Evolutionary conservation across 1,140 invertebrate genomes (phyloP).

Genomic region (Saxidomus purpurata): DNA sequence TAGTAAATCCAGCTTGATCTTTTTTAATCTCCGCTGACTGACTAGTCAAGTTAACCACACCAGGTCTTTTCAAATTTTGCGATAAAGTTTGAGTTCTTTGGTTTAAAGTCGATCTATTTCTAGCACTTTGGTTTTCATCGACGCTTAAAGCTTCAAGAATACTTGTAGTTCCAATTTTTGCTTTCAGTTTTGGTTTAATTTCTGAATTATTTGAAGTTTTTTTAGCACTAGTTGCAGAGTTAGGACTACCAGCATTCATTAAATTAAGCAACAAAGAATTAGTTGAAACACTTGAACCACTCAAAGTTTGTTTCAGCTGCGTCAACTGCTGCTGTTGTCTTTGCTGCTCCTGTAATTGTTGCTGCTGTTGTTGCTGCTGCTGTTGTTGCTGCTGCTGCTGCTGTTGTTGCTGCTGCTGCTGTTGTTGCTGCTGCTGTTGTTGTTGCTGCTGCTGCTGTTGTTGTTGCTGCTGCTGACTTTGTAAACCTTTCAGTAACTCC

Average conservation of each 20-base stretch:
- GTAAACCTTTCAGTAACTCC: neutral
- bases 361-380: neutral
- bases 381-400: neutral
- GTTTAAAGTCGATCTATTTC: neutral
- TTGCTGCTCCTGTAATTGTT: neutral
- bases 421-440: too few species aligned
- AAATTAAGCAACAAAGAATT: constrained; percentile 63
- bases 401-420: neutral
- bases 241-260: constrained; percentile 53
- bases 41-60: neutral
- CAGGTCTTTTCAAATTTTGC: neutral
- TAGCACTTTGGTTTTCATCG: constrained; percentile 42
- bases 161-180: constrained; percentile 1
- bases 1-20: constrained; percentile 57
- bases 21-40: constrained; percentile 16
- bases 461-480: constrained; percentile 12
- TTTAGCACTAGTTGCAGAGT: neutral
- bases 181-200: constrained; percentile 11
- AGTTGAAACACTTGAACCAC: neutral
- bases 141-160: constrained; percentile 46
- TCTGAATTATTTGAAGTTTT: neutral
- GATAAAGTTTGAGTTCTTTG: constrained; percentile 1
- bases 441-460: neutral
- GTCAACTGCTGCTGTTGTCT: neutral
- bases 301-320: neutral